These are phyloP conservation scores for Dastarcus helophoroides DNA, from an alignment of 2,888 invertebrate genomes.

Conservation along the genomic window DNA sequence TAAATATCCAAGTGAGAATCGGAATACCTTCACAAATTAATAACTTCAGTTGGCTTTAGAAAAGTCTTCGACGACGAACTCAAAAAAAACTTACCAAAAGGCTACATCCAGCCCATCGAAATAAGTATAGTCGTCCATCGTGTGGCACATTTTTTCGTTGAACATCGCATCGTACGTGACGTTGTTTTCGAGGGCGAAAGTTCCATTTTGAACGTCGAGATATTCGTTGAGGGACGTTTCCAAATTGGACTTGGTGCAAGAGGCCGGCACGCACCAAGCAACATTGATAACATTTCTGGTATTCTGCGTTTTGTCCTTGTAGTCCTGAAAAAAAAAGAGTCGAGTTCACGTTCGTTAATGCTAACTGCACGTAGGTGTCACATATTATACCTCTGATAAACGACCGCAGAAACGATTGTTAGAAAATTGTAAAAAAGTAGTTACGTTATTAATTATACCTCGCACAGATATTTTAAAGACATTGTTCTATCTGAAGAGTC, in stretches of 20 bases:
- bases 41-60: no score
- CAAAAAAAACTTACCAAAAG: constrained; percentile 27
- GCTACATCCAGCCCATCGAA: constrained; percentile 28
- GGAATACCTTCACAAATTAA: no score
- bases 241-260: constrained; percentile 28
- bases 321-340: constrained; percentile 20
- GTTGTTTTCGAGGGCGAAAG: constrained; percentile 23
- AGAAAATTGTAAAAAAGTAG: no score
- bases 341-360: no score
- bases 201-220: constrained; percentile 25
- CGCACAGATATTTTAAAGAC: no score
- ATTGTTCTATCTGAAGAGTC: no score
- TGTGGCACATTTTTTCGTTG: constrained; percentile 29
- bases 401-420: no score
- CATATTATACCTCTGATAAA: no score
- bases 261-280: constrained; percentile 33
- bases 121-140: constrained; percentile 20
- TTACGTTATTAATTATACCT: no score
- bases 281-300: constrained; percentile 26
- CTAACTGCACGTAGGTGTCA: no score
- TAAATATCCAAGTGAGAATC: no score
- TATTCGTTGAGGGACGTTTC: constrained; percentile 26
- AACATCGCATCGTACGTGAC: constrained; percentile 21
- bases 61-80: no score
- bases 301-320: constrained; percentile 28